Evolutionary conservation across 2,888 invertebrate genomes (phyloP).

Genomic region (Lampropteryx suffumata): DNA sequence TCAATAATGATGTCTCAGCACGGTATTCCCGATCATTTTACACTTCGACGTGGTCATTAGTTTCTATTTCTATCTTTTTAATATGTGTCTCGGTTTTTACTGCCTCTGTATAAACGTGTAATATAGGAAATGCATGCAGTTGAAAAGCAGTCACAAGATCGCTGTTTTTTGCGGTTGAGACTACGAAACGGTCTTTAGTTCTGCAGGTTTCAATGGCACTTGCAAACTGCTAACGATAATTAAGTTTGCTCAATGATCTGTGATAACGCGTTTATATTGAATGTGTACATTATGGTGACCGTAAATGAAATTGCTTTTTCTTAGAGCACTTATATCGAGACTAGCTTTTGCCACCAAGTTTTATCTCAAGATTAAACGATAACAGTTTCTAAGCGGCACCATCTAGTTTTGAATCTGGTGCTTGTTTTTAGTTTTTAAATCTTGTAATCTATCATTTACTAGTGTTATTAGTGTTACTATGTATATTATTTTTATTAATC

Average conservation of each 20-base stretch:
- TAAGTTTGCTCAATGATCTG: slow-evolving; percentile 33
- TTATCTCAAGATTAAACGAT: no score
- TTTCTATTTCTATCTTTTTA: slow-evolving; percentile 8
- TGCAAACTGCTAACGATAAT: slow-evolving; percentile 30
- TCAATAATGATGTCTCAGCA: slow-evolving; percentile 48
- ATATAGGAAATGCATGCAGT: not conserved
- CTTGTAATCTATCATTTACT: no score
- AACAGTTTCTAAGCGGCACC: no score
- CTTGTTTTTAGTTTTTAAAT: no score
- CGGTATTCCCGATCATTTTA: slow-evolving; percentile 38
- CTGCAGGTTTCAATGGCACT: slow-evolving; percentile 23
- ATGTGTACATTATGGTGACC: slow-evolving; percentile 8
- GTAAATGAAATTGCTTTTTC: slow-evolving; percentile 24
- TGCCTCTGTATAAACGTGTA: not conserved
- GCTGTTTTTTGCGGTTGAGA: slow-evolving; percentile 10
- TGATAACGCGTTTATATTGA: slow-evolving; percentile 23
- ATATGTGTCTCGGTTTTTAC: not conserved
- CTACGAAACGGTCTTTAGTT: slow-evolving; percentile 17
- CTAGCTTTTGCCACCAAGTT: not conserved
- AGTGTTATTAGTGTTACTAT: no score
- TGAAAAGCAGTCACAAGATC: not conserved
- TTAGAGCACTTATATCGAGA: slow-evolving; percentile 8
- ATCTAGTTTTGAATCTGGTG: no score
- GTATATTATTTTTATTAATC: no score
- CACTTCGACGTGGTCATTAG: slow-evolving; percentile 24